Conservation (phyloP, 53 echinoderm and acorn worm genomes). For the Temnopleurus reevesii region DNA sequence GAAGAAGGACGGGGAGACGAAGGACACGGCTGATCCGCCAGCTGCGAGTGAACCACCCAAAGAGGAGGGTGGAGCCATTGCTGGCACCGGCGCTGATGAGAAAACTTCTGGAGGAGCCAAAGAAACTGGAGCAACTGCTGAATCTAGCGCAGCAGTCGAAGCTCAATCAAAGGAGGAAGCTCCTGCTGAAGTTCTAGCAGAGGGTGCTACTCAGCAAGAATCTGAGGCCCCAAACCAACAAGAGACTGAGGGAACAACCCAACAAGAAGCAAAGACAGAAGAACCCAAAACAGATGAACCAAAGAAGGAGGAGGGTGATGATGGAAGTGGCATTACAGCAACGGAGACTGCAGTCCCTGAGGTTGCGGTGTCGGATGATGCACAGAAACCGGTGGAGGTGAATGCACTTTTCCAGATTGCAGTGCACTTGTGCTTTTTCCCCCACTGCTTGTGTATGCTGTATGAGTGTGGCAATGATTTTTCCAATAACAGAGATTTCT, state of each 20-base stretch:
- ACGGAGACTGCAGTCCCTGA: constrained; percentile 31
- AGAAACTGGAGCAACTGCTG: not conserved
- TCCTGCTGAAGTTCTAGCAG: constrained; percentile 33
- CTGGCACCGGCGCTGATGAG: not conserved
- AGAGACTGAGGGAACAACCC: constrained; percentile 5
- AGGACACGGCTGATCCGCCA: not conserved
- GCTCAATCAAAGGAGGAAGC: constrained; percentile 22
- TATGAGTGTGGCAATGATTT: not conserved
- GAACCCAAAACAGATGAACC: too few species aligned
- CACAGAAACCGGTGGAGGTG: constrained; percentile 45
- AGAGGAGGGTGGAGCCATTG: not conserved
- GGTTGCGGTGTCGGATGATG: not conserved
- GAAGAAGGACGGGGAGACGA: not conserved
- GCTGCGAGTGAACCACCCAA: not conserved
- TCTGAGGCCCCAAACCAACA: not conserved
- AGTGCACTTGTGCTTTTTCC: not conserved
- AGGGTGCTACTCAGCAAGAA: not conserved
- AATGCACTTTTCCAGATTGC: constrained; percentile 31
- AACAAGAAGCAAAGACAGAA: constrained; percentile 41
- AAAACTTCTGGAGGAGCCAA: not conserved
- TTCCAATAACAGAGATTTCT: too few species aligned
- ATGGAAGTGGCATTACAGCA: constrained; percentile 1
- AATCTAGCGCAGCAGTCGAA: constrained; percentile 26
- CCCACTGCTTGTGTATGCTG: not conserved
- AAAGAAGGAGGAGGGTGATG: not conserved